Conservation (phyloP, 2,888 invertebrate genomes). For the Onchidella celtica region DNA sequence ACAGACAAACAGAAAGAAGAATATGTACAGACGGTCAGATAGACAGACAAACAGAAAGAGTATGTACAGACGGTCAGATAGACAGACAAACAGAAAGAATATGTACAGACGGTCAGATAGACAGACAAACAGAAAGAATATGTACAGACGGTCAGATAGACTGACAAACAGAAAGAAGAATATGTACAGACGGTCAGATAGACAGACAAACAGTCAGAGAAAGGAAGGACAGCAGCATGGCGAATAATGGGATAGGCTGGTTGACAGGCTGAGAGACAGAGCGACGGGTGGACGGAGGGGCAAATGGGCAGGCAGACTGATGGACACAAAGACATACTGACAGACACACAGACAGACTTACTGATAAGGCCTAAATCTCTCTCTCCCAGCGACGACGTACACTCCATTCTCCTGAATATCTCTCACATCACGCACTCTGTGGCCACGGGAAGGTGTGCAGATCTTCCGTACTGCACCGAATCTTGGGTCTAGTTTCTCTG, state of each 20-base stretch:
- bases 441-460: conserved; percentile 42
- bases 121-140: background rate
- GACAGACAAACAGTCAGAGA: too few relatives aligned
- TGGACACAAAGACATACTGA: background rate
- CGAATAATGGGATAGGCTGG: too few relatives aligned
- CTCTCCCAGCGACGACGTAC: conserved; percentile 50
- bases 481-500: conserved; percentile 38
- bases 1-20: too few relatives aligned
- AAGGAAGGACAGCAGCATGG: too few relatives aligned
- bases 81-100: too few relatives aligned
- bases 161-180: too few relatives aligned
- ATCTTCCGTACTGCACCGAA: conserved; percentile 51
- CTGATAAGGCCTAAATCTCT: conserved; percentile 44
- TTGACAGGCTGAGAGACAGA: background rate
- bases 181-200: too few relatives aligned
- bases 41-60: background rate
- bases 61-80: background rate
- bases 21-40: too few relatives aligned
- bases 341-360: conserved; percentile 9
- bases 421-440: conserved; percentile 27
- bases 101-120: too few relatives aligned
- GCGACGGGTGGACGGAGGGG: too few relatives aligned
- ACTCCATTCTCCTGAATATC: conserved; percentile 30
- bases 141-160: too few relatives aligned
- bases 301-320: background rate